Evolutionary conservation across 2,888 invertebrate species (phyloP).

Genomic region (Drosophila vallismaia): DNA sequence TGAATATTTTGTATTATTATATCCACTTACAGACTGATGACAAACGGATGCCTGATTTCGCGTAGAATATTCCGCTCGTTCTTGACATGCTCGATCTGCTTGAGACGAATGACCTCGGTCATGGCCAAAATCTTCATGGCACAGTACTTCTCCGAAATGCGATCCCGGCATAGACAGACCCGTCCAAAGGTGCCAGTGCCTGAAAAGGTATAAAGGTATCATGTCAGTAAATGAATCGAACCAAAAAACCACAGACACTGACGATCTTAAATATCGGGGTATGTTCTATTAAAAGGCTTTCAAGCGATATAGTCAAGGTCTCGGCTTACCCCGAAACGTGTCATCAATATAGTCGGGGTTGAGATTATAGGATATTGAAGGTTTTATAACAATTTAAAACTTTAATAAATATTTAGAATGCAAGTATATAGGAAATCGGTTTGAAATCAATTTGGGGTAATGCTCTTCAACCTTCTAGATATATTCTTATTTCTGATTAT

Average conservation of each 20-base stretch:
- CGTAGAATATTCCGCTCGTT: slow-evolving; percentile 97
- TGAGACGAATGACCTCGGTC: slow-evolving; percentile 95
- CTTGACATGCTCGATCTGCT: slow-evolving; percentile 98
- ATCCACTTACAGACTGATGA: slow-evolving; percentile 93
- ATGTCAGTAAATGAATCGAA: slow-evolving; percentile 24
- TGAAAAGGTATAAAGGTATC: slow-evolving; percentile 83
- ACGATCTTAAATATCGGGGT: slow-evolving; percentile 41
- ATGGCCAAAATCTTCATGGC: slow-evolving; percentile 98
- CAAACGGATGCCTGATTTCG: slow-evolving; percentile 97
- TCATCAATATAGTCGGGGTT: slow-evolving; percentile 4
- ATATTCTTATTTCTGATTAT: too few species aligned
- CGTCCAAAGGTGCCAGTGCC: slow-evolving; percentile 98
- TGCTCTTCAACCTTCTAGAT: too few species aligned
- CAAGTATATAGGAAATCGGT: too few species aligned
- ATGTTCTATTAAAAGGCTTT: slow-evolving; percentile 52
- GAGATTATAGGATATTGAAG: background rate
- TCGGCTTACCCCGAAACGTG: slow-evolving; percentile 17
- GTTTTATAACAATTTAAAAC: too few species aligned
- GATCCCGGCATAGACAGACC: slow-evolving; percentile 95
- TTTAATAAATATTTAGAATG: too few species aligned
- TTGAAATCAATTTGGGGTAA: too few species aligned
- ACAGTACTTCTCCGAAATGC: slow-evolving; percentile 90
- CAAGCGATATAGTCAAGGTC: slow-evolving; percentile 43
- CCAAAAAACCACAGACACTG: slow-evolving; percentile 42
- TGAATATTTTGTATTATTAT: background rate